Conservation (phyloP, 2,113 vertebrate species). For the Chloropsis hardwickii region DNA sequence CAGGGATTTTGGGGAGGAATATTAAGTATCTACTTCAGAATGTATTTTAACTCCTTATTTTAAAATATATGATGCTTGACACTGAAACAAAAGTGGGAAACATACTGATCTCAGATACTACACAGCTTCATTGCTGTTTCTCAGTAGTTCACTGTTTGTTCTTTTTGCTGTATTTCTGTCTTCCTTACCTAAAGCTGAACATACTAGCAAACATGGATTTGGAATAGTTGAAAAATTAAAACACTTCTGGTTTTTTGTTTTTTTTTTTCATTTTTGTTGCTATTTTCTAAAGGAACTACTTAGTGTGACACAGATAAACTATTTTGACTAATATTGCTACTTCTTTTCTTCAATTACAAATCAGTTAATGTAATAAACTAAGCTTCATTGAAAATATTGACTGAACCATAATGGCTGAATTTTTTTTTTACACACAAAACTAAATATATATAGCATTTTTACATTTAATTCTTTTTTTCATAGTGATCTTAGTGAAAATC, state of each 20-base stretch:
- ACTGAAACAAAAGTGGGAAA: neutral
- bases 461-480: neutral
- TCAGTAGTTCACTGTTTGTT: neutral
- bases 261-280: neutral
- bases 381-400: neutral
- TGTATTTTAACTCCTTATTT: neutral
- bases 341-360: neutral
- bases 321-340: neutral
- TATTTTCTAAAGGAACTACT: neutral
- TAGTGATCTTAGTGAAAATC: conserved; percentile 97
- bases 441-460: neutral
- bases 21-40: neutral
- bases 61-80: neutral
- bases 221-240: neutral
- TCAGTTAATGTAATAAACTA: neutral
- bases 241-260: neutral
- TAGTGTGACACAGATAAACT: neutral
- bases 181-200: neutral
- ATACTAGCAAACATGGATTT: neutral
- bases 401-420: neutral
- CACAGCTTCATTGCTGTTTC: neutral
- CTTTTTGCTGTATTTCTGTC: neutral
- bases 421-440: neutral
- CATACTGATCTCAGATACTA: neutral
- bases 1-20: neutral